phyloP scores from a whole-genome alignment of 2,797 vertebrate genomes.

The Cossypha niveicapilla region DNA sequence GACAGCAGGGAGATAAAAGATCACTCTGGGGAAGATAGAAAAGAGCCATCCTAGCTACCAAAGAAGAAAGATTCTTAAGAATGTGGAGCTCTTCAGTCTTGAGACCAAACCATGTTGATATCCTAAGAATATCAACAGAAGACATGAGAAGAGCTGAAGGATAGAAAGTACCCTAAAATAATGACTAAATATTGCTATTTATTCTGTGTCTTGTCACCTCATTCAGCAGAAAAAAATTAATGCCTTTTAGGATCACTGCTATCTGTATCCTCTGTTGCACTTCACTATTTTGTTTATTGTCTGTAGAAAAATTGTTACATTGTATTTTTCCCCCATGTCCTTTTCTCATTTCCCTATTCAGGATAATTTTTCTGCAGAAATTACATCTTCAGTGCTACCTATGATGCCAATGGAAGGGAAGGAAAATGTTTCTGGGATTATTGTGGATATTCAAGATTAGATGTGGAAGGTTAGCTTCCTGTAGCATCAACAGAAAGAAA shows the following conservation, averaged over 20 bases:
- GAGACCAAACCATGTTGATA: neutral
- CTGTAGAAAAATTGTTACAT: neutral
- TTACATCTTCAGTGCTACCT: neutral
- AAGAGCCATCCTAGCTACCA: neutral
- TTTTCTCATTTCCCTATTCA: neutral
- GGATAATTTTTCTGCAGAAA: neutral
- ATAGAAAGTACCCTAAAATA: neutral
- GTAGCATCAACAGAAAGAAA: neutral
- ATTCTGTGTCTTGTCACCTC: neutral
- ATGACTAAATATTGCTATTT: neutral
- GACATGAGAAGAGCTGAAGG: neutral
- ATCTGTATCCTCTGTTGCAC: neutral
- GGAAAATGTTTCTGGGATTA: neutral
- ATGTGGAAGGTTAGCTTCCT: neutral
- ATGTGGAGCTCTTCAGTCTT: neutral
- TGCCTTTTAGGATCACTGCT: neutral
- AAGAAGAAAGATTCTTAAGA: neutral
- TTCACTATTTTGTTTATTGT: neutral
- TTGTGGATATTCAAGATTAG: neutral
- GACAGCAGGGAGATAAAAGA: neutral
- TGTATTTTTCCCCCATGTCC: rapidly evolving
- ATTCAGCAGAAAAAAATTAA: neutral
- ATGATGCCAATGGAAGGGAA: neutral
- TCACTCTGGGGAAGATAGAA: neutral
- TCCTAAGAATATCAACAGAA: neutral